A percentile compares a stretch with the other conserved stretches of the same genome.
Conservation (phyloP, 2,888 invertebrate genomes). For the Dinocampus coccinellae region DNA sequence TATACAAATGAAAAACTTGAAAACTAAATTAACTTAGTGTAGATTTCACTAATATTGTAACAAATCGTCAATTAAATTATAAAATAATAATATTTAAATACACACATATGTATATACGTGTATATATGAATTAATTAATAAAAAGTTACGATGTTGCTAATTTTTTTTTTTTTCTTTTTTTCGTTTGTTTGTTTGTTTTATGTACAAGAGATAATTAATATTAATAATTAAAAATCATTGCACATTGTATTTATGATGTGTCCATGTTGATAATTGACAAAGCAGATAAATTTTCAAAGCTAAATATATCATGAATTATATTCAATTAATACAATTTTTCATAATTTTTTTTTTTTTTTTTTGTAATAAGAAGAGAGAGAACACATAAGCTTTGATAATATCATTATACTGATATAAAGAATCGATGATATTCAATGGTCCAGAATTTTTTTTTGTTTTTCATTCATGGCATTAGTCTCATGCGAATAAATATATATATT, state of each 20-base stretch:
- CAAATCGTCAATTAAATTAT: background rate
- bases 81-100: background rate
- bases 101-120: background rate
- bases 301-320: background rate
- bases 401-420: background rate
- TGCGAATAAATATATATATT: no score
- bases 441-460: background rate
- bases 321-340: background rate
- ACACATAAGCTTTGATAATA: background rate
- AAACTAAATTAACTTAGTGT: background rate
- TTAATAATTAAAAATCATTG: background rate
- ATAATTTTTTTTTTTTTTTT: background rate
- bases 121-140: background rate
- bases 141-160: background rate
- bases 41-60: background rate
- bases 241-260: constrained; percentile 9
- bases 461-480: no score
- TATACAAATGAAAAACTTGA: background rate
- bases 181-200: no score
- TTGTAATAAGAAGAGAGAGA: background rate
- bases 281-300: background rate
- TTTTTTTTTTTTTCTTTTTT: no score
- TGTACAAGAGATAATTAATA: background rate
- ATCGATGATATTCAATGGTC: background rate
- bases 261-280: constrained; percentile 57